Evolutionary conservation across 1,140 invertebrate species (phyloP).

Genomic region (Diorhabda elongata): DNA sequence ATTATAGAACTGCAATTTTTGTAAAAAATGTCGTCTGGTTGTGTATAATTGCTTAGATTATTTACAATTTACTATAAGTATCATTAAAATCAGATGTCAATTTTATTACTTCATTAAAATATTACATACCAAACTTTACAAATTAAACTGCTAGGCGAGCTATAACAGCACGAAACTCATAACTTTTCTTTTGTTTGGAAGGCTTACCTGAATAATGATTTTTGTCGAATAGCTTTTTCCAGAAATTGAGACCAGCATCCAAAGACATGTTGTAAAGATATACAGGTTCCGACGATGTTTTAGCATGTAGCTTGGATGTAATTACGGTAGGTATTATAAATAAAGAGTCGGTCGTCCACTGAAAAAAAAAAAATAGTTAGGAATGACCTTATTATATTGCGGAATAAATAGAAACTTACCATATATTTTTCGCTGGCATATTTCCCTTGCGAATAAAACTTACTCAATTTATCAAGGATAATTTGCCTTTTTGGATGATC

Average conservation of each 20-base stretch:
- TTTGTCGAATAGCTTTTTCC: slow-evolving; percentile 17
- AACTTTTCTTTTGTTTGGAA: no score
- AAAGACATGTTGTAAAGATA: slow-evolving; percentile 26
- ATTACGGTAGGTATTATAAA: background rate
- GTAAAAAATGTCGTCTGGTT: no score
- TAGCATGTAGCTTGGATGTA: slow-evolving; percentile 19
- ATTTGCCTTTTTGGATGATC: background rate
- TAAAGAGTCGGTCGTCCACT: background rate
- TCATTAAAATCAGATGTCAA: no score
- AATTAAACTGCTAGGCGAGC: no score
- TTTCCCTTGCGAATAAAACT: background rate
- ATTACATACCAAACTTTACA: no score
- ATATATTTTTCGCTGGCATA: background rate
- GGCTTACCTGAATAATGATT: slow-evolving; percentile 5
- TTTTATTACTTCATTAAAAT: no score
- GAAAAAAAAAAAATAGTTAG: background rate
- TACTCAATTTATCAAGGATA: background rate
- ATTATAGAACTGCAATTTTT: no score
- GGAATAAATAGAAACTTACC: background rate
- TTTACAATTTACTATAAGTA: no score
- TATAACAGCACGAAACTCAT: no score
- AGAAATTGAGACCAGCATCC: slow-evolving; percentile 16
- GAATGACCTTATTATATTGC: no score
- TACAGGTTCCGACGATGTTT: slow-evolving; percentile 16
- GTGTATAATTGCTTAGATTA: no score